phyloP scores from a whole-genome alignment of 2,113 vertebrate genomes.

The Clarias magur region DNA sequence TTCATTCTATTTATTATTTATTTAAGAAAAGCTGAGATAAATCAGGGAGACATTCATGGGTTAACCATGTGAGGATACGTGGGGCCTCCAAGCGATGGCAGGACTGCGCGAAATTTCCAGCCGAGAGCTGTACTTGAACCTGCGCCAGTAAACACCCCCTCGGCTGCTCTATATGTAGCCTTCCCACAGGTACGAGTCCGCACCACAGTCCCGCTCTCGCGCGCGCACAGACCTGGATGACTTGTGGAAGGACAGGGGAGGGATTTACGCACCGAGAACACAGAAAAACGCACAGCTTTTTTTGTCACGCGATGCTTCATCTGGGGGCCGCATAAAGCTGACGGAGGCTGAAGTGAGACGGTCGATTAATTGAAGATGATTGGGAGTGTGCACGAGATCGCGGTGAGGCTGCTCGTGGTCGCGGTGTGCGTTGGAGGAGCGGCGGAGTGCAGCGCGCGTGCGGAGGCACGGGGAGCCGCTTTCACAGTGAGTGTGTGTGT shows the following conservation, averaged over 20 bases:
- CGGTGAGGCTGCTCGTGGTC: conserved; percentile 52
- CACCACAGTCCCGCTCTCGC: neutral
- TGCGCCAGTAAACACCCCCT: conserved; percentile 32
- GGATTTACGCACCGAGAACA: neutral
- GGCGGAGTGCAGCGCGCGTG: neutral
- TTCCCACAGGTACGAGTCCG: neutral
- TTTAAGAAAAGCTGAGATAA: neutral
- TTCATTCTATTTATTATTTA: too few relatives aligned
- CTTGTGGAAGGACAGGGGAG: neutral
- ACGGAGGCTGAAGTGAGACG: neutral
- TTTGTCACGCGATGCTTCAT: neutral
- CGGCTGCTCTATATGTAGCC: neutral
- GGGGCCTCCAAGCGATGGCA: conserved; percentile 51
- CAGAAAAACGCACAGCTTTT: neutral
- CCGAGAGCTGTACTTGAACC: conserved; percentile 29
- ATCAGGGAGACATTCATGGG: conserved; percentile 50
- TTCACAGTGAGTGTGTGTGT: conserved; percentile 61
- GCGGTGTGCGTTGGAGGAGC: conserved; percentile 50
- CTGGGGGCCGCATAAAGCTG: conserved; percentile 3
- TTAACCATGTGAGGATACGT: conserved; percentile 59
- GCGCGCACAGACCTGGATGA: neutral
- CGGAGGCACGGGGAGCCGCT: conserved; percentile 37
- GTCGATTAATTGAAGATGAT: conserved; percentile 33
- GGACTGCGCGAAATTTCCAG: conserved; percentile 63
- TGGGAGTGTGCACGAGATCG: conserved; percentile 49